Conservation (phyloP, 1,140 invertebrate genomes). For the Stratiolaelaps scimitus region DNA sequence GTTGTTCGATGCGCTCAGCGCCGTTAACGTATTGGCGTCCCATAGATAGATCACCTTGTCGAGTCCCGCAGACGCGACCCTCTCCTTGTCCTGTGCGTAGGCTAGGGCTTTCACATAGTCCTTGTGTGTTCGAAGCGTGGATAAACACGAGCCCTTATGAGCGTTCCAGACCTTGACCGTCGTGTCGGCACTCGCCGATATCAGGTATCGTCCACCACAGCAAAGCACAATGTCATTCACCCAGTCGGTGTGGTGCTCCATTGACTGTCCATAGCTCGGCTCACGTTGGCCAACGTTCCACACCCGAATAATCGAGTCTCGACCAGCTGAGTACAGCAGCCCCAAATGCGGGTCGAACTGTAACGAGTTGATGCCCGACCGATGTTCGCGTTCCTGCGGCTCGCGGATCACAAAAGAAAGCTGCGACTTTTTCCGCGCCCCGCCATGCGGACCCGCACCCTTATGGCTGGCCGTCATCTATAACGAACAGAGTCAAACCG, state of each 20-base stretch:
- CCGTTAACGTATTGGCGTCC: conserved; percentile 97
- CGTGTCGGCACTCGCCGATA: conserved; percentile 96
- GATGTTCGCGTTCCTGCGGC: conserved; percentile 79
- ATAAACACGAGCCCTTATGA: conserved; percentile 98
- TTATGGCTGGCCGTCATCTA: conserved; percentile 25
- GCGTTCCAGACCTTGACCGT: conserved; percentile 99
- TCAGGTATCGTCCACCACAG: conserved; percentile 88
- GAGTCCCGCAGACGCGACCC: conserved; percentile 90
- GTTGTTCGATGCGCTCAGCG: conserved; percentile 93
- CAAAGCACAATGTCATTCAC: conserved; percentile 98
- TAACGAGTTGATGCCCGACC: conserved; percentile 87
- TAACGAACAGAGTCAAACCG: background rate
- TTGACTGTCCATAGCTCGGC: conserved; percentile 68
- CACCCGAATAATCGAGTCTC: conserved; percentile 94
- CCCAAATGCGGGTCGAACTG: conserved; percentile 77
- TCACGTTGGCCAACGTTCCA: conserved; percentile 56
- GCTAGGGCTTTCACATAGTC: conserved; percentile 97
- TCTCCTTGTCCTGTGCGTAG: conserved; percentile 94
- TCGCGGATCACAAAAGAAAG: conserved; percentile 96
- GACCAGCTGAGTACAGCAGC: conserved; percentile 87
- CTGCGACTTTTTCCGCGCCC: conserved; percentile 45
- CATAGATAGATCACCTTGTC: conserved; percentile 95
- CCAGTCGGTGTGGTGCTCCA: conserved; percentile 95
- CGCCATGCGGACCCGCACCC: conserved; percentile 5
- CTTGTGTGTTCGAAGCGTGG: conserved; percentile 88